These are phyloP conservation scores for Ooceraea biroi DNA, from an alignment of 1,140 invertebrate genomes.

Conservation along the genomic window DNA sequence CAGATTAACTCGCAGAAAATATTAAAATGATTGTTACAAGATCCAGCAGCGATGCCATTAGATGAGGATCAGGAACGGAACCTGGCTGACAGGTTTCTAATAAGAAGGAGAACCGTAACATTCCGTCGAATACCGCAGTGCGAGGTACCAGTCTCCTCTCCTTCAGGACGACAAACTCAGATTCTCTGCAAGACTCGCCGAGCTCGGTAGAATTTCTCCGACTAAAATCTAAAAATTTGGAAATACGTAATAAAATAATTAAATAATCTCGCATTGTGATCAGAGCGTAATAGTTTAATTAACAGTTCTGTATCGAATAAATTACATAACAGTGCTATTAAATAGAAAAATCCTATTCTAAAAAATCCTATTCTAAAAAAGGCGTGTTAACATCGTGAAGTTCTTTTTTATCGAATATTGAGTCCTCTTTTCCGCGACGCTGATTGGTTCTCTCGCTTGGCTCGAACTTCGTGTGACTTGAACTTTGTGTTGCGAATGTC, in stretches of 20 bases:
- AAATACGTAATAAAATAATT: neutral
- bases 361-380: too few relatives aligned
- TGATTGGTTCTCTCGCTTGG: too few relatives aligned
- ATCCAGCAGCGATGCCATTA: constrained; percentile 97
- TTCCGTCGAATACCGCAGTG: constrained; percentile 91
- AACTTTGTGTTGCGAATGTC: too few relatives aligned
- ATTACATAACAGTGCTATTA: too few relatives aligned
- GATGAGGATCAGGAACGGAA: constrained; percentile 96
- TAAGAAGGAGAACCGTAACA: constrained; percentile 94
- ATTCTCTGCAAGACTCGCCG: constrained; percentile 92
- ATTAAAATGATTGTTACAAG: constrained; percentile 89
- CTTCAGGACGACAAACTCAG: constrained; percentile 95
- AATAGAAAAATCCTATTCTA: too few relatives aligned
- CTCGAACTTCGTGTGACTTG: too few relatives aligned
- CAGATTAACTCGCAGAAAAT: neutral
- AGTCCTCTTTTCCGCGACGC: too few relatives aligned
- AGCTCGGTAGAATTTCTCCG: constrained; percentile 93
- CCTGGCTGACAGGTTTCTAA: constrained; percentile 98
- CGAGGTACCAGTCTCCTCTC: constrained; percentile 93
- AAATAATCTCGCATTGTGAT: neutral
- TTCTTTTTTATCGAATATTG: too few relatives aligned
- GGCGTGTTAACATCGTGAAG: too few relatives aligned
- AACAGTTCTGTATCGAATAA: too few relatives aligned
- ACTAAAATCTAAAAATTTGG: constrained; percentile 89
- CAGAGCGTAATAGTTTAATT: too few relatives aligned